Base-by-base conservation (phyloP, 2,113 vertebrate species). In the Saguinus imperator region DNA sequence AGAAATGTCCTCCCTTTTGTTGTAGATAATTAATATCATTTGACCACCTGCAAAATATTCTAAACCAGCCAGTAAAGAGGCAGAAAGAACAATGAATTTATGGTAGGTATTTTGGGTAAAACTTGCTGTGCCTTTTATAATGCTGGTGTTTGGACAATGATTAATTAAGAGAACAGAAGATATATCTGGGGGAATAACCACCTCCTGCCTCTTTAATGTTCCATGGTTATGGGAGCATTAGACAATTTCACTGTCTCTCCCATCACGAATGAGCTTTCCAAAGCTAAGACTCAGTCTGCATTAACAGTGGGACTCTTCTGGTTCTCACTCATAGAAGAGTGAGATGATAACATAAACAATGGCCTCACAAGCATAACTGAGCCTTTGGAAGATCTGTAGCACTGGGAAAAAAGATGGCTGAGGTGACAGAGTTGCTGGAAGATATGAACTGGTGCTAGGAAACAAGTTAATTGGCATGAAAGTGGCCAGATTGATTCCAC, bases 1-100 rank as follows among this genome's bases (percentile, higher is more conserved):
- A 90, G 70, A 40, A 93, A 57, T 20, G 48, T 76, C 82, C n/a
- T 96, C 37, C 6, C 0, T 29, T 96, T 95, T 96, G 58, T 79
- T 95, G 58, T 77, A 93, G 86, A 87, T 93, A 96, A 96, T 95
- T 96, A 95, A 91, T 94, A 94, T 91, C 29, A 94, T 79, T 93
- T 94, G 81, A 83, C 79, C 72, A 95, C 95, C 77, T 88, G 77
- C 18, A 95, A 95, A 95, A 92, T 52, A 95, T 93, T 73, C 17
- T 83, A 91, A 95, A 61, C 61, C 27, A 37, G n/a, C 27, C 52
- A 91, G 57, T 94, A 88, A 87, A 97, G 82, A 85, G 37, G 8
- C 4, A 89, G 55, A 92, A 91, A 87, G 57, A 84, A 77, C 55
- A 96, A 92, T 94, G 94, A 76, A 90, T 87, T 92, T 96, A 91